Base-by-base conservation (phyloP, 2,888 invertebrate genomes). In the Caenorhabditis afra region DNA sequence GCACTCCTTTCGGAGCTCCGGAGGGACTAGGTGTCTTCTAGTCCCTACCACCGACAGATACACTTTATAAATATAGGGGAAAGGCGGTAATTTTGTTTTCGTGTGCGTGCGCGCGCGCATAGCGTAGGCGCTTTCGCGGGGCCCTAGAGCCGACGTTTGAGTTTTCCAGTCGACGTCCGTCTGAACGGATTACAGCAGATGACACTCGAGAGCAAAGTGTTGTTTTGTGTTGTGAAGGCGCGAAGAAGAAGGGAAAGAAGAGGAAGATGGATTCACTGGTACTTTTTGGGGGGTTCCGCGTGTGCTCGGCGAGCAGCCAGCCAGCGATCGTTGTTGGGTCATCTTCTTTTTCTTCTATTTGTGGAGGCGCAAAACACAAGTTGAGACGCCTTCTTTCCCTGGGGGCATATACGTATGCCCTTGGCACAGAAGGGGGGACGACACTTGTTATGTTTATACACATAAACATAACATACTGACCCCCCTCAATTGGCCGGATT, bases 351-450 rank as follows among this genome's bases (percentile, higher is more conserved):
- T 59, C 66, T 65, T 29, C 47, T 65, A 55, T 66, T 39, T 57
- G 23, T 57, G 47, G 47, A 18, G 61, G 29, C 35, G 55, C 61
- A 70, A 59, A 59, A 68, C 61, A 70, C 61, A 70, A 70, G 23
- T 62, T 16, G 44, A 39, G 37, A 61, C 62, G 39, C 20, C 39
- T 37, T 49, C 37, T 62, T 62, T 49, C 59, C 70, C 70, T 59
- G 61, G 61, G 70, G 70, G 61, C 70, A 70, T 70, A 70, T 70
- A 52, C 68, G 59, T 49, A 70, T 70, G 68, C 68, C 68, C 68
- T 70, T 70, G 68, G 68, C 53, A 61, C 68, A 52, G 14, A 44
- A 59, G 53, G 53, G 47, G 45, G 47, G 52, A 61, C 62, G 70
- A 62, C 70, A 70, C 62, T 61, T 61, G 70, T 62, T 62, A 62